These are phyloP conservation scores for Ctena decussata DNA, from an alignment of 2,888 invertebrate species.

Conservation along the genomic window DNA sequence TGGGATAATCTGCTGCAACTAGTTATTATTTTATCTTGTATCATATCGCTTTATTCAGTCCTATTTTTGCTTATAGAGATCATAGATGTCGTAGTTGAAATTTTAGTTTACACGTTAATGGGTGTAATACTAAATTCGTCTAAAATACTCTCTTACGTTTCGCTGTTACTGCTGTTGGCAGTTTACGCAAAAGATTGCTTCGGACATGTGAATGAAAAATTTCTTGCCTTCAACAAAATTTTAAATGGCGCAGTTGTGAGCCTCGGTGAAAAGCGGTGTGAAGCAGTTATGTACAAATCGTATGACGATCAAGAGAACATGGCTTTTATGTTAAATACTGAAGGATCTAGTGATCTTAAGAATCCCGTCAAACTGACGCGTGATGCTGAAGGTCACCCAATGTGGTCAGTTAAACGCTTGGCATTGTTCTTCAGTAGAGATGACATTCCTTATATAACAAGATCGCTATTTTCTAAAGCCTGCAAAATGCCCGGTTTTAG, in stretches of 20 bases:
- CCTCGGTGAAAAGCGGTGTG: constrained; percentile 57
- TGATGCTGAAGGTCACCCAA: constrained; percentile 28
- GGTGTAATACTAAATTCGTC: constrained; percentile 83
- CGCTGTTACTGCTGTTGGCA: constrained; percentile 75
- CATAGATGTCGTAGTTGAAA: constrained; percentile 81
- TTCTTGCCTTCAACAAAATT: constrained; percentile 80
- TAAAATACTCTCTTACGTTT: constrained; percentile 76
- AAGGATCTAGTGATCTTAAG: constrained; percentile 45
- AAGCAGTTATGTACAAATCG: constrained; percentile 21
- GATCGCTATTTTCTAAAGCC: constrained; percentile 72
- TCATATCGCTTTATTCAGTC: constrained; percentile 75
- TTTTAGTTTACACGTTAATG: constrained; percentile 81
- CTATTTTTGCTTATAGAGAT: constrained; percentile 81
- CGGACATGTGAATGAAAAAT: constrained; percentile 78
- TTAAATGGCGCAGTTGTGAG: constrained; percentile 70
- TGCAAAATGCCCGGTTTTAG: constrained; percentile 74
- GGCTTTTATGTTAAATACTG: constrained; percentile 76
- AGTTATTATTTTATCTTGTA: constrained; percentile 68
- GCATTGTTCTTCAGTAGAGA: constrained; percentile 69
- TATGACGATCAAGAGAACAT: constrained; percentile 71
- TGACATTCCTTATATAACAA: constrained; percentile 76
- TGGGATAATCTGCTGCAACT: constrained; percentile 57
- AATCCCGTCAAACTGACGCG: constrained; percentile 40
- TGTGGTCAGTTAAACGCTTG: constrained; percentile 56
- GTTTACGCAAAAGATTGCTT: constrained; percentile 82